These are phyloP conservation scores for Bombus superbus DNA, from an alignment of 1,140 invertebrate genomes.

Conservation along the genomic window DNA sequence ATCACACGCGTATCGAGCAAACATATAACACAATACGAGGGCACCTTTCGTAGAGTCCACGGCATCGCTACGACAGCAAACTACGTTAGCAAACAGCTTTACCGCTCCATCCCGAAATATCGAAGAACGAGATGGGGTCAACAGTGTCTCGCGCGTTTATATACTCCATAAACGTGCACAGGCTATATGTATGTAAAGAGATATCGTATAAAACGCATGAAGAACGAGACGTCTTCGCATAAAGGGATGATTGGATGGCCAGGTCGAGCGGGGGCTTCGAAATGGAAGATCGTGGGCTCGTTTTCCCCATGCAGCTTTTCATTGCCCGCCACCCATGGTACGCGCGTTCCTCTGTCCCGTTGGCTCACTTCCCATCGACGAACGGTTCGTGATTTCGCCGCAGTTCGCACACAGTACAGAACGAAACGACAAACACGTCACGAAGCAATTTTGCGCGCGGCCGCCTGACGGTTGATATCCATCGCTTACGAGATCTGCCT, in stretches of 20 bases:
- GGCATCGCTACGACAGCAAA: neutral
- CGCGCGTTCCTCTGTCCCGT: neutral
- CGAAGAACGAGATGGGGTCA: constrained; percentile 2
- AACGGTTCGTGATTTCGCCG: constrained; percentile 48
- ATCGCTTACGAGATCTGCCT: constrained; percentile 62
- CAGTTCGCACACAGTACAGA: constrained; percentile 22
- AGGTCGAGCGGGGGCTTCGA: neutral
- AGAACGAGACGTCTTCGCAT: too few relatives aligned
- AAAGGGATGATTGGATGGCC: neutral
- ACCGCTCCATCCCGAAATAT: neutral
- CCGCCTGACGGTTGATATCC: constrained; percentile 60
- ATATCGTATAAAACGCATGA: neutral
- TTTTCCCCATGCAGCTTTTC: neutral
- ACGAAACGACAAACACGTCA: constrained; percentile 66
- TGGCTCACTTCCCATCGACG: neutral
- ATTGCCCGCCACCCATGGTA: neutral
- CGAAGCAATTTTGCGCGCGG: constrained; percentile 65
- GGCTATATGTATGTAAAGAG: neutral
- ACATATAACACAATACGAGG: neutral
- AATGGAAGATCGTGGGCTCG: neutral
- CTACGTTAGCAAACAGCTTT: constrained; percentile 9
- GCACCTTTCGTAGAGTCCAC: neutral
- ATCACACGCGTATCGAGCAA: neutral
- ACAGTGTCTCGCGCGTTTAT: neutral
- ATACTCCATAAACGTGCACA: neutral